Conservation (phyloP, 2,888 invertebrate genomes). For the Myopa tessellatipennis region DNA sequence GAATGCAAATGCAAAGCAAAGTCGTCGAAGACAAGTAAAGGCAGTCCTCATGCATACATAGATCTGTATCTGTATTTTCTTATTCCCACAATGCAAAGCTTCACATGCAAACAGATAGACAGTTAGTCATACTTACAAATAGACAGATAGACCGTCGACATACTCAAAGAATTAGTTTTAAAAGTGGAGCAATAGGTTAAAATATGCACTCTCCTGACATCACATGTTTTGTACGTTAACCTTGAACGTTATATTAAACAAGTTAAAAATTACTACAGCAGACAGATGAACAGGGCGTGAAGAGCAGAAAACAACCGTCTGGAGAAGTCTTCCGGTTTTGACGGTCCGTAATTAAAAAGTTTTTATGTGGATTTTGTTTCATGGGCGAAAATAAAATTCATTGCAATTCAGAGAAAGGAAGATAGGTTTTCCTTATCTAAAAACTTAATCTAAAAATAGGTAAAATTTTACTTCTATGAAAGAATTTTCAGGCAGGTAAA, state of each 20-base stretch:
- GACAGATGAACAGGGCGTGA: neutral
- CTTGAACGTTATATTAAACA: constrained; percentile 24
- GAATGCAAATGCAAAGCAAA: constrained; percentile 7
- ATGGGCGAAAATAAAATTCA: too few species aligned
- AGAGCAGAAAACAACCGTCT: constrained; percentile 1
- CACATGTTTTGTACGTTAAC: neutral
- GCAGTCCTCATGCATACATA: neutral
- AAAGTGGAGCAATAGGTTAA: constrained; percentile 39
- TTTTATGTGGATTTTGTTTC: too few species aligned
- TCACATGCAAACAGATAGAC: neutral
- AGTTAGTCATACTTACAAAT: neutral
- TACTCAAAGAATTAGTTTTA: constrained; percentile 31
- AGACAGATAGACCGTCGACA: neutral
- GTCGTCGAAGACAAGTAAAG: neutral
- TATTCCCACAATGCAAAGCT: neutral
- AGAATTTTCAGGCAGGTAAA: too few species aligned
- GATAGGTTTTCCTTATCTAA: too few species aligned
- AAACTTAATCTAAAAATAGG: too few species aligned
- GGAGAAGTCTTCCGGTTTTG: neutral
- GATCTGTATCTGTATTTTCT: neutral
- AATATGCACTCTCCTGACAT: constrained; percentile 21
- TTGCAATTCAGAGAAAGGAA: too few species aligned
- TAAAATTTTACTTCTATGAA: too few species aligned
- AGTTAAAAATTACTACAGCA: too few species aligned
- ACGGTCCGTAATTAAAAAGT: too few species aligned